These are phyloP conservation scores for Acleris sparsana DNA, from an alignment of 2,888 invertebrate species.

Conservation along the genomic window DNA sequence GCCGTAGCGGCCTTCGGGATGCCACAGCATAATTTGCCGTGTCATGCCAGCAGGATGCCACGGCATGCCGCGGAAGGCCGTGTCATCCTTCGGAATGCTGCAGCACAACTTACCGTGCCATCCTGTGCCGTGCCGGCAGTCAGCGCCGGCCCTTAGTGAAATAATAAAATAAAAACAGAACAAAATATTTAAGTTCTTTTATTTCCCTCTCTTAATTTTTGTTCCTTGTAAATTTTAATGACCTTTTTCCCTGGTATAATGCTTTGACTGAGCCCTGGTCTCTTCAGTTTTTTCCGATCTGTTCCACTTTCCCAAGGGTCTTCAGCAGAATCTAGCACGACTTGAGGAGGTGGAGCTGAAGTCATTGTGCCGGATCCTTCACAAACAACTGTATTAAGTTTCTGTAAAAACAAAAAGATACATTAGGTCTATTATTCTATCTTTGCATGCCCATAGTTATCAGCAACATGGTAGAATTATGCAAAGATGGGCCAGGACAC, in stretches of 20 bases:
- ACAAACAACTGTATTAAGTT: slow-evolving; percentile 70
- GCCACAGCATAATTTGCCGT: no score
- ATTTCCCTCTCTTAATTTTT: slow-evolving; percentile 77
- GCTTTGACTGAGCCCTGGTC: slow-evolving; percentile 90
- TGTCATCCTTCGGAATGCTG: no score
- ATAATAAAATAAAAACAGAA: background rate
- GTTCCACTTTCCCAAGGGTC: slow-evolving; percentile 76
- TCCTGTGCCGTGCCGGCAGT: no score
- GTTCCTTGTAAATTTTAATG: slow-evolving; percentile 89
- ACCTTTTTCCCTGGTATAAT: slow-evolving; percentile 93
- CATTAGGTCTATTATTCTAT: no score
- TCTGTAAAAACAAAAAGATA: slow-evolving; percentile 55
- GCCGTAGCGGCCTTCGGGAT: no score
- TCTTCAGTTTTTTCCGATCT: slow-evolving; percentile 85
- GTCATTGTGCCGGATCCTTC: slow-evolving; percentile 71
- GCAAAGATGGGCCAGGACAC: no score
- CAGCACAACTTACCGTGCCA: no score
- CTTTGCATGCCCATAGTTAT: no score
- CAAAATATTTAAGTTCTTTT: slow-evolving; percentile 49
- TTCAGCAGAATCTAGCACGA: slow-evolving; percentile 60
- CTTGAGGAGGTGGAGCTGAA: slow-evolving; percentile 61
- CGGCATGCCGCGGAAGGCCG: no score
- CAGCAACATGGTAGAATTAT: no score
- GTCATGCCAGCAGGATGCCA: no score
- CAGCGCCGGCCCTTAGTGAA: no score